These are phyloP conservation scores for Pharmacophagus antenor DNA, from an alignment of 2,888 invertebrate genomes.

Conservation along the genomic window DNA sequence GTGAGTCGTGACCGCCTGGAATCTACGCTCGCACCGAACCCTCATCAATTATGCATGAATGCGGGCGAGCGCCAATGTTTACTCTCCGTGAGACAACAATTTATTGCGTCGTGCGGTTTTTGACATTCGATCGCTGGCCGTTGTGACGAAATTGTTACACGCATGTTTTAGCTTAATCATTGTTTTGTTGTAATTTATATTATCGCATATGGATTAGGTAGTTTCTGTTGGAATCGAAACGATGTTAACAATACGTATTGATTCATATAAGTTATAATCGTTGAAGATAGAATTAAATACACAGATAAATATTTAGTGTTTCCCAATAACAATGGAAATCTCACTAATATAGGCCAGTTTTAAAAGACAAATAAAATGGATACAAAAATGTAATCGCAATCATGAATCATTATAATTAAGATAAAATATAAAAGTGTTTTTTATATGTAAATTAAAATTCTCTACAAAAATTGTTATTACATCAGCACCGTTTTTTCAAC, in stretches of 20 bases:
- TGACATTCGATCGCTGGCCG: constrained; percentile 65
- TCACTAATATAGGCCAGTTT: no score
- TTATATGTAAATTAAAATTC: background rate
- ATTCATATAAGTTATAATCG: background rate
- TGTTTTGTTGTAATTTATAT: constrained; percentile 21
- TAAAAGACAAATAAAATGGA: background rate
- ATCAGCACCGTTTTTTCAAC: background rate
- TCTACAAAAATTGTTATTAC: background rate
- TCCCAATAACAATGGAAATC: background rate
- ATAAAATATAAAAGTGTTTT: background rate
- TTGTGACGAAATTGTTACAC: constrained; percentile 55
- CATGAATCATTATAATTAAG: constrained; percentile 1
- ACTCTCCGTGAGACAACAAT: constrained; percentile 77
- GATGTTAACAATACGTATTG: no score
- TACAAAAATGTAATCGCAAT: background rate
- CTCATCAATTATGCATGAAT: constrained; percentile 81
- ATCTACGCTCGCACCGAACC: constrained; percentile 71
- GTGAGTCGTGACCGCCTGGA: constrained; percentile 76
- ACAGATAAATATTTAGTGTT: background rate
- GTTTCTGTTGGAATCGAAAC: background rate
- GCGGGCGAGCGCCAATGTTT: constrained; percentile 76
- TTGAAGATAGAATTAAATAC: background rate
- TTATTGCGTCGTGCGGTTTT: constrained; percentile 78
- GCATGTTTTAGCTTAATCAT: constrained; percentile 21
- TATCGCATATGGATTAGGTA: no score